These are phyloP conservation scores for Lithophane leautieri DNA, from an alignment of 2,888 invertebrate genomes.

Conservation along the genomic window DNA sequence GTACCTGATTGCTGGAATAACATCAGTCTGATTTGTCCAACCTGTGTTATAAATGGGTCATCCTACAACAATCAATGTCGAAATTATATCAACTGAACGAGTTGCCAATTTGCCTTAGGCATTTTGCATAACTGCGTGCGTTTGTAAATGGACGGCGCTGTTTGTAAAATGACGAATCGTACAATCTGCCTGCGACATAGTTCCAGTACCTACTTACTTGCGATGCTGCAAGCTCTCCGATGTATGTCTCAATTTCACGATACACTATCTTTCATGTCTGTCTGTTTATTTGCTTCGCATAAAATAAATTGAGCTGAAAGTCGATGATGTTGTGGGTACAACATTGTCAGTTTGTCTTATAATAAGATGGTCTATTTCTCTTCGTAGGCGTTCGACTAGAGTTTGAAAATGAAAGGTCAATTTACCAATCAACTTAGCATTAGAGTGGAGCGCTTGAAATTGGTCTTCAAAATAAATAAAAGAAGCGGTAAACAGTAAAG, in stretches of 20 bases:
- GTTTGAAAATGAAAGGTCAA: not conserved
- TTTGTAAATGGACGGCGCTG: no score
- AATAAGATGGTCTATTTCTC: not conserved
- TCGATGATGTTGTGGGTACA: not conserved
- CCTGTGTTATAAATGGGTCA: no score
- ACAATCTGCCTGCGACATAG: no score
- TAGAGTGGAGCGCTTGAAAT: not conserved
- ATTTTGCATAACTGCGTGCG: no score
- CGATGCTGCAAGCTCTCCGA: slow-evolving; percentile 16
- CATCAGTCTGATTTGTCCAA: no score
- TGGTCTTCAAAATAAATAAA: not conserved
- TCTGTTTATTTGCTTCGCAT: slow-evolving; percentile 31
- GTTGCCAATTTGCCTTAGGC: no score
- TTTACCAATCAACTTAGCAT: not conserved
- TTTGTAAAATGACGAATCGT: no score
- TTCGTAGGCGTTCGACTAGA: not conserved
- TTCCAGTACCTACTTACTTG: not conserved
- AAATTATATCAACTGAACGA: no score
- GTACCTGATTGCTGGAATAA: no score
- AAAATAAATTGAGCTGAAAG: slow-evolving; percentile 36
- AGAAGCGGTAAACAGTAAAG: not conserved
- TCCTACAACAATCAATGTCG: no score
- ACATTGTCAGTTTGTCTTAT: not conserved
- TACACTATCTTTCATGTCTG: slow-evolving; percentile 35
- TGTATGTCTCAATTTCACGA: slow-evolving; percentile 24